Base-by-base conservation (phyloP, 2,113 vertebrate species). In the Solea solea region DNA sequence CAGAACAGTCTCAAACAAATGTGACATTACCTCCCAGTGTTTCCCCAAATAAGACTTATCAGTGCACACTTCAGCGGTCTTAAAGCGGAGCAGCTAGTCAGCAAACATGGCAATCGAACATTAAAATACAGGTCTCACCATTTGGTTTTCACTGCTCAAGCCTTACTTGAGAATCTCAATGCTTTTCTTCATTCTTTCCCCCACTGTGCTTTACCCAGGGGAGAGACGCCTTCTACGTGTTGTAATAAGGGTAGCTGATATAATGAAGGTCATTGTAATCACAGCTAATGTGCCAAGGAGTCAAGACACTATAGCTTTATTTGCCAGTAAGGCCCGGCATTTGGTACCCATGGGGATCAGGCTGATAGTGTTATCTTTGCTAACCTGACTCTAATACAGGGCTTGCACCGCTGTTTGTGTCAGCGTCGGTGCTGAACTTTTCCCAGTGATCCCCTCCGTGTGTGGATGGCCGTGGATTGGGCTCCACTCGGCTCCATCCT, bases 221-320 rank as follows among this genome's bases (percentile, higher is more conserved):
- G 90, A 92, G 57, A 58, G 69, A 76, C 70, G 76, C 85, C 78
- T 90, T 89, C 77, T 84, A 89, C 85, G 86, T 91, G 90, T 90
- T 91, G 90, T 92, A 92, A 93, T 92, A 91, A 92, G 90, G 92
- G 82, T 87, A 85, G 89, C 90, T 93, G 93, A 94, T 93, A 93
- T 92, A 92, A 92, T 93, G 93, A 94, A 94, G 92, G 92, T 94
- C 92, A 92, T 93, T 93, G 89, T 94, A 93, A 94, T 94, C 93
- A 93, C 81, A 92, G 91, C 92, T 94, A 93, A 93, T 91, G 90
- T 93, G 90, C 87, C 83, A 90, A 85, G 82, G 88, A 94, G 92
- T 92, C 90, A 90, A 92, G 89, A 87, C 90, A 86, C 89, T 84
- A 83, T 85, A 85, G 92, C 90, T 92, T 89, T 90, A 90, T 92